Percentiles rank a stretch among this genome's conserved stretches.
Evolutionary conservation across 2,113 vertebrate species (phyloP).

Genomic region (Erythrocercus mccallii): DNA sequence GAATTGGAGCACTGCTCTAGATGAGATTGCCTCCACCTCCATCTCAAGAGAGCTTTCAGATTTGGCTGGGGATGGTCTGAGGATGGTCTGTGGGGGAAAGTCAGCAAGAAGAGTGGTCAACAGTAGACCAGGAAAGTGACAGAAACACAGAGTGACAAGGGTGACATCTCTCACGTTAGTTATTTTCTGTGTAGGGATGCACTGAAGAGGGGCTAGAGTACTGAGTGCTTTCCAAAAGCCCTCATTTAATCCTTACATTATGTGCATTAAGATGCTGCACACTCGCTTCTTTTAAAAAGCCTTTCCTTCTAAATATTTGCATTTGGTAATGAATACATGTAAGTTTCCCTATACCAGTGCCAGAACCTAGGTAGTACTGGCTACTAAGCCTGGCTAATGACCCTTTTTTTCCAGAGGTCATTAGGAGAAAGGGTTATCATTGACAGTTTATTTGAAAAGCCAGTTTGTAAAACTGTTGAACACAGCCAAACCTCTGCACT

Average conservation of each 20-base stretch:
- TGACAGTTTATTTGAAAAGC: slow-evolving; percentile 16
- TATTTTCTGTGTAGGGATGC: not conserved
- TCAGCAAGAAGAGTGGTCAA: not conserved
- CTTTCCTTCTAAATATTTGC: not conserved
- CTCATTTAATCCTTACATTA: not conserved
- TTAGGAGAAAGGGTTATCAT: not conserved
- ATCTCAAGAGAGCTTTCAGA: not conserved
- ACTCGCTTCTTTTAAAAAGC: not conserved
- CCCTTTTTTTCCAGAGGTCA: not conserved
- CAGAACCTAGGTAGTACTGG: not conserved
- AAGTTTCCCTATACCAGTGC: not conserved
- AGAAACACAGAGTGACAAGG: not conserved
- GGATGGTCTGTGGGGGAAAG: not conserved
- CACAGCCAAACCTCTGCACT: not conserved
- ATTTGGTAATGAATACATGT: not conserved
- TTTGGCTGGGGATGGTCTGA: not conserved
- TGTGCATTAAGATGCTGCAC: fast-evolving
- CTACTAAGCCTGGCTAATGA: not conserved
- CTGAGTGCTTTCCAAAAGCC: not conserved
- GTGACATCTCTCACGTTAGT: not conserved
- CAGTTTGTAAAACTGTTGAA: not conserved
- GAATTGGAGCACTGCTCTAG: not conserved
- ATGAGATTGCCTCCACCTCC: not conserved
- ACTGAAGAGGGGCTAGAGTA: not conserved
- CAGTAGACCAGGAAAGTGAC: not conserved